Evolutionary conservation across 2,797 vertebrate genomes (phyloP).

Genomic region (Perodicticus potto): DNA sequence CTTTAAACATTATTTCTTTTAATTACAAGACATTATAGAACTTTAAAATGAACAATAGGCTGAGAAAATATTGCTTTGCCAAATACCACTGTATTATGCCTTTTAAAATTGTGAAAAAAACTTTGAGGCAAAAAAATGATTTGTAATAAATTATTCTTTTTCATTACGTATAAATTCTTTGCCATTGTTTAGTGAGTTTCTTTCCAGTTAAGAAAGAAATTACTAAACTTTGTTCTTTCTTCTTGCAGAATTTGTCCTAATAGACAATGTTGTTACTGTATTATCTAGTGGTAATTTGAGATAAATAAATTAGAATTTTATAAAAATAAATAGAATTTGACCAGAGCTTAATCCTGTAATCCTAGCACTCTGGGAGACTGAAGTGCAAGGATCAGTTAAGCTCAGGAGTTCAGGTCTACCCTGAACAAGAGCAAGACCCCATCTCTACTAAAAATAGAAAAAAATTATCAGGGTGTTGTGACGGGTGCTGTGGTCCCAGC

Average conservation of each 20-base stretch:
- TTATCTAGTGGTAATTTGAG: slow-evolving; percentile 32
- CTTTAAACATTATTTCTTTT: slow-evolving; percentile 17
- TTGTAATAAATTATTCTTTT: slow-evolving; percentile 20
- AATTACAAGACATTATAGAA: background rate
- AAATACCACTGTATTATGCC: background rate
- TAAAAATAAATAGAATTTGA: slow-evolving; percentile 49
- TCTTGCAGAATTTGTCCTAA: slow-evolving; percentile 18
- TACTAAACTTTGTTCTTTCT: slow-evolving; percentile 43
- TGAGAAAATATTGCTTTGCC: slow-evolving; percentile 25
- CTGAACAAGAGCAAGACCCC: too few relatives aligned
- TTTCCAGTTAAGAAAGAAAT: background rate
- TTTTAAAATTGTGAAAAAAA: slow-evolving; percentile 26
- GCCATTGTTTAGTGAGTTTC: background rate
- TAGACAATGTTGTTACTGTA: slow-evolving; percentile 22
- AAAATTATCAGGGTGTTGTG: too few relatives aligned
- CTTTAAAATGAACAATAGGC: slow-evolving; percentile 1
- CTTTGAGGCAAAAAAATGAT: background rate
- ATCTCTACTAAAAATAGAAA: too few relatives aligned
- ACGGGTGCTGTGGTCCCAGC: too few relatives aligned
- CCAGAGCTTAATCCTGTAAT: too few relatives aligned
- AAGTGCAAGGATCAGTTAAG: too few relatives aligned
- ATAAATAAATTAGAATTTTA: slow-evolving; percentile 60
- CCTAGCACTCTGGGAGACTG: too few relatives aligned
- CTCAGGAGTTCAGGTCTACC: too few relatives aligned
- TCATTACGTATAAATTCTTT: slow-evolving; percentile 1